Evolutionary conservation across 2,888 invertebrate genomes (phyloP).

Genomic region (Caenorhabditis auriculariae): DNA sequence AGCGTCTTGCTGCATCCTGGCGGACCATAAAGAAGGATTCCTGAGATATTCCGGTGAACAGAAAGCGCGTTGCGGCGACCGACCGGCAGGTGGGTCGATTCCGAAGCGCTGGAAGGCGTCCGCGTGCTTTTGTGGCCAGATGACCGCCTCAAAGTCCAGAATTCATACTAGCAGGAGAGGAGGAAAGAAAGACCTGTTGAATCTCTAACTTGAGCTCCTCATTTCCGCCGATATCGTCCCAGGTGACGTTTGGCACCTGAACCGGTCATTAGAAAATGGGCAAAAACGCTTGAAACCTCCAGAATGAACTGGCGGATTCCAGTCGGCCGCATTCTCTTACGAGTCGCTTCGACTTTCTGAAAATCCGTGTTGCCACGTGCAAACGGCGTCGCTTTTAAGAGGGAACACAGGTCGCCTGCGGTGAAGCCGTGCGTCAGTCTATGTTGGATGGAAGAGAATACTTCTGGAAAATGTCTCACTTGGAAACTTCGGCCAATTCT

Average conservation of each 20-base stretch:
- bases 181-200: conserved; percentile 33
- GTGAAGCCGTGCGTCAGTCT: conserved; percentile 58
- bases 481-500: conserved; percentile 1
- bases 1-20: conserved; percentile 84
- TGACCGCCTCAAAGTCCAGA: conserved; percentile 72
- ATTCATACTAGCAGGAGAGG: not conserved
- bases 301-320: conserved; percentile 59
- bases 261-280: conserved; percentile 35
- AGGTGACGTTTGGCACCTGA: conserved; percentile 69
- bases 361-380: conserved; percentile 6
- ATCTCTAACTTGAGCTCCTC: conserved; percentile 81
- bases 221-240: conserved; percentile 92
- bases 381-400: conserved; percentile 27
- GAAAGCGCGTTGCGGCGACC: conserved; percentile 74
- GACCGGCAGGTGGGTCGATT: conserved; percentile 75
- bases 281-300: conserved; percentile 44
- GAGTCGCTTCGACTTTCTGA: conserved; percentile 17
- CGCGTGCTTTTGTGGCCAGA: conserved; percentile 87
- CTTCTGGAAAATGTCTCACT: not conserved
- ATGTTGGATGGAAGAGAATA: not conserved
- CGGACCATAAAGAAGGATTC: conserved; percentile 87
- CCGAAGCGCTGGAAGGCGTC: conserved; percentile 80
- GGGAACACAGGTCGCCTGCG: conserved; percentile 44
- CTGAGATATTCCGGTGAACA: conserved; percentile 7
- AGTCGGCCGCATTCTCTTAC: conserved; percentile 47